phyloP scores from a whole-genome alignment of 2,113 vertebrate genomes.

The Chloropsis cyanopogon region DNA sequence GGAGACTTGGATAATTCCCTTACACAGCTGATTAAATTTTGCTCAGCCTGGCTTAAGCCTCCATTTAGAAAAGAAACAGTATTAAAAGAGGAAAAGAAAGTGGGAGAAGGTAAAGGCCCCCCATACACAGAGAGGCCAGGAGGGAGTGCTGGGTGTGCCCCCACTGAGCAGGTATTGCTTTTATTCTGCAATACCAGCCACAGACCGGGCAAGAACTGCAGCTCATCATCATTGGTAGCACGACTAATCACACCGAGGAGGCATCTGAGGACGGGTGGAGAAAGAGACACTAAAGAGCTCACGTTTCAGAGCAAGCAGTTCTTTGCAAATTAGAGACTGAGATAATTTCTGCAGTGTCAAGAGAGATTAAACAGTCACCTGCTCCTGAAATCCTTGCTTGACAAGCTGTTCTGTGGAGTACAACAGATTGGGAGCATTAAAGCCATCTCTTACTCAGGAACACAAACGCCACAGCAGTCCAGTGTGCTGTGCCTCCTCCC shows the following conservation, averaged over 20 bases:
- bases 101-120: neutral
- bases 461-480: neutral
- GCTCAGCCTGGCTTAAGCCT: neutral
- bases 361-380: neutral
- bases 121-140: rapidly evolving
- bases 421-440: neutral
- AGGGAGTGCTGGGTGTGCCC: neutral
- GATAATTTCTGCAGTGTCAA: neutral
- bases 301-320: neutral
- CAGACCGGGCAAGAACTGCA: neutral
- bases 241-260: neutral
- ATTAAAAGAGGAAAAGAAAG: neutral
- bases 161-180: neutral
- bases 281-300: neutral
- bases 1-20: neutral
- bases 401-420: neutral
- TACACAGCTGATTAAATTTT: neutral
- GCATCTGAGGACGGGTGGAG: neutral
- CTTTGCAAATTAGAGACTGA: neutral
- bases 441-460: neutral
- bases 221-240: neutral
- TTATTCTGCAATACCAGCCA: neutral
- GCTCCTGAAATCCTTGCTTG: neutral
- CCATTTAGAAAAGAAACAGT: neutral
- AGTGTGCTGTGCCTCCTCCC: neutral